Evolutionary conservation across 2,888 invertebrate species (phyloP).

Genomic region (Oxytorus armatus): DNA sequence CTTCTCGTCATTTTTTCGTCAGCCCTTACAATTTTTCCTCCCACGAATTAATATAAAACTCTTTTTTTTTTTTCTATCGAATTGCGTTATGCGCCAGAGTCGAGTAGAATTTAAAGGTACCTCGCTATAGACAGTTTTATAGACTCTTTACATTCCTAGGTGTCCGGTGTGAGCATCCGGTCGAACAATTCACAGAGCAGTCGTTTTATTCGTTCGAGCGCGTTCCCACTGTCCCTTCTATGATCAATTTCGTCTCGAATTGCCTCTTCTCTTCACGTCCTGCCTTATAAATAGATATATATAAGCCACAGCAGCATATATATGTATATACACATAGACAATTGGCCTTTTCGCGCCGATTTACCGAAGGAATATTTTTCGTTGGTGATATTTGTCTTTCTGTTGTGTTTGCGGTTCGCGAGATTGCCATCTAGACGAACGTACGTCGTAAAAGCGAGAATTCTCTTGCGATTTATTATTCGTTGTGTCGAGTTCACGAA

Average conservation of each 20-base stretch:
- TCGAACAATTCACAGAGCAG: slow-evolving; percentile 49
- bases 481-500: not conserved
- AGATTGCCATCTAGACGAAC: not conserved
- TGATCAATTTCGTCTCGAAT: slow-evolving; percentile 22
- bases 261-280: slow-evolving; percentile 10
- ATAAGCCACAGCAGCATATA: not conserved
- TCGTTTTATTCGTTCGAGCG: slow-evolving; percentile 48
- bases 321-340: not conserved
- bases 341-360: slow-evolving; percentile 20
- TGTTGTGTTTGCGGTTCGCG: not conserved
- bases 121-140: not conserved
- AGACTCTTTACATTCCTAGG: slow-evolving; percentile 61
- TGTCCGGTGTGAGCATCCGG: slow-evolving; percentile 60
- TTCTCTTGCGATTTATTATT: not conserved
- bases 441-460: not conserved
- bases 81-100: not conserved
- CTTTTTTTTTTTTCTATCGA: not conserved
- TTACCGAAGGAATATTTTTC: slow-evolving; percentile 6
- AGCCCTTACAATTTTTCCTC: too few relatives aligned
- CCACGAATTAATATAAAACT: not conserved
- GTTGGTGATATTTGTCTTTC: not conserved
- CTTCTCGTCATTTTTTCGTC: not conserved
- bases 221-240: slow-evolving; percentile 4
- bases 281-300: not conserved
- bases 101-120: slow-evolving; percentile 10